These are phyloP conservation scores for Ranitomeya imitator DNA, from an alignment of 2,113 vertebrate genomes.

Conservation along the genomic window DNA sequence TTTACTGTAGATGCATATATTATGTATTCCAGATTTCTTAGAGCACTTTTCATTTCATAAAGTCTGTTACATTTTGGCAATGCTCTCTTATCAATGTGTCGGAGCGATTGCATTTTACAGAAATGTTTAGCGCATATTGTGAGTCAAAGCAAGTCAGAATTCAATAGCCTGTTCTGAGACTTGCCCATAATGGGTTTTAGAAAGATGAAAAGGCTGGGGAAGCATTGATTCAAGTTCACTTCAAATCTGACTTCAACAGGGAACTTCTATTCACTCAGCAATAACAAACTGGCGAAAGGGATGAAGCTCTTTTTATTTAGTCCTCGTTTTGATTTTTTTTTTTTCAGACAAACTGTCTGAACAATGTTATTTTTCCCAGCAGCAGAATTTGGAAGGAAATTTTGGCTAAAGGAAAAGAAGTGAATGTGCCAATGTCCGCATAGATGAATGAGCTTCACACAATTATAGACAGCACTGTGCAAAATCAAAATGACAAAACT, in stretches of 20 bases:
- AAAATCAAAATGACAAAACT: constrained; percentile 43
- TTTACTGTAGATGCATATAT: constrained; percentile 20
- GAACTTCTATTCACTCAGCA: constrained; percentile 50
- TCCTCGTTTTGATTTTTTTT: constrained; percentile 53
- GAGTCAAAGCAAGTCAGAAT: constrained; percentile 58
- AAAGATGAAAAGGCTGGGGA: constrained; percentile 50
- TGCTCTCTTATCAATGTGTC: not conserved
- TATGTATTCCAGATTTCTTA: constrained; percentile 28
- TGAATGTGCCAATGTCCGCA: constrained; percentile 35
- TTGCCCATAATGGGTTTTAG: constrained; percentile 56
- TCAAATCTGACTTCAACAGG: constrained; percentile 53
- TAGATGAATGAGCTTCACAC: constrained; percentile 44
- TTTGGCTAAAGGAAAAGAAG: constrained; percentile 42
- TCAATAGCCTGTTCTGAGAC: constrained; percentile 54
- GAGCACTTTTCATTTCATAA: constrained; percentile 34
- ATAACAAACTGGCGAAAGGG: constrained; percentile 51
- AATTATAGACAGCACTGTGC: constrained; percentile 25
- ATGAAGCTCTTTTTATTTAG: constrained; percentile 50
- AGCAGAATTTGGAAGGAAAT: constrained; percentile 40
- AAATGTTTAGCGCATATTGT: not conserved
- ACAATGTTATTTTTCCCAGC: not conserved
- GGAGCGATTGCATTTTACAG: constrained; percentile 49
- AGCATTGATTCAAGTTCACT: constrained; percentile 57
- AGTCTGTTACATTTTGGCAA: constrained; percentile 46
- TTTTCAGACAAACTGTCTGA: constrained; percentile 44